Base-by-base conservation (phyloP, 2,113 vertebrate species). In the Triplophysa dalaica region DNA sequence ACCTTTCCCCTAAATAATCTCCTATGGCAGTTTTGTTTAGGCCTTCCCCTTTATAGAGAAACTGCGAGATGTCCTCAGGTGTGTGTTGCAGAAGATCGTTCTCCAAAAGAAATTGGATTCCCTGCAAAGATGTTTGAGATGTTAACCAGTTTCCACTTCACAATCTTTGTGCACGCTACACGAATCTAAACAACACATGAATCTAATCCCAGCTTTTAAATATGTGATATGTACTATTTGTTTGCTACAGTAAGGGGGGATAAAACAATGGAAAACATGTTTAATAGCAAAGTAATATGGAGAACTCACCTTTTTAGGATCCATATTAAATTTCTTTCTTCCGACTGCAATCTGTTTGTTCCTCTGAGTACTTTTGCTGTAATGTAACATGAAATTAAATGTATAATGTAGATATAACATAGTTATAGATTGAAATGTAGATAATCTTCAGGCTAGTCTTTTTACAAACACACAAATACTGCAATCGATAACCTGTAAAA, bases 281-380 rank as follows among this genome's bases (percentile, higher is more conserved):
- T 61, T 50, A 54, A 29, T 48, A 45, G 11, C 54, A 54, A 66
- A 60, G 16, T 10, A 9, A 73, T 48, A 67, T 16, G 3, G 17
- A 41, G 19, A 64, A 50, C 72, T 43, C 0, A 99, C 97, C 95
- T 99, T 99, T 87, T 98, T 98, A 75, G 97, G 98, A 81, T 99
- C 98, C 98, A 99, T 99, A 89, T 99, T 99, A 91, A 99, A 99
- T 84, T 99, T 99, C 91, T 99, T 99, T 86, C 97, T 95, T 76
- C 98, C 98, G 94, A 99, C 98, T 24, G 97, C 96, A 75, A 99
- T 95, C 86, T 99, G 98, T 84, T 98, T 99, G 87, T 98, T 99
- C 87, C 96, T 95, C 90, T 99, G 97, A 21, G 94, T 93, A 0
- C 96, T 95, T 95, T 99, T 99, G 88, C 98, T 99, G 78, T 63